Base-by-base conservation (phyloP, 2,888 invertebrate genomes). In the Ephialtes manifestator region DNA sequence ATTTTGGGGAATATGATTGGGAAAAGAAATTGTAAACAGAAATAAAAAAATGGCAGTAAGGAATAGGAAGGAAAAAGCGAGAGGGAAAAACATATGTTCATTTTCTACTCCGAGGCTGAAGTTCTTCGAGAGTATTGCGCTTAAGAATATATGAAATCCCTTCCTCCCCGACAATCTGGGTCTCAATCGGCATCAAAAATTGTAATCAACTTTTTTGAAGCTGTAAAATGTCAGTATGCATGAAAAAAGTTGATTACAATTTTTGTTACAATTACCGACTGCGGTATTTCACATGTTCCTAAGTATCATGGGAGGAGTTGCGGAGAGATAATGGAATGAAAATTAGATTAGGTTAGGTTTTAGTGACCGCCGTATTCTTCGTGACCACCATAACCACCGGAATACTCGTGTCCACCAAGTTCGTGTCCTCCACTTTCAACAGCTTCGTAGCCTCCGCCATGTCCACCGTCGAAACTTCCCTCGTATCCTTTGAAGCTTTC, bases 401-500 rank as follows among this genome's bases (percentile, higher is more conserved):
- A 89, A 39, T 88, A 87, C 46, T 87, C 87, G 60, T 78, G 81
- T 13, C 84, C 87, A 43, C 67, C 46, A 13, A n/a, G n/a, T 7
- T n/a, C 28, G 3, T n/a, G n/a, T n/a, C 3, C 31, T 11, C 13
- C 15, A 13, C 60, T 31, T 15, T 85, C 85, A 11, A 67, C 77
- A 11, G 68, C 75, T 18, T 86, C 88, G 51, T 80, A 84, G 48
- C 85, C 85, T 8, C 86, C 86, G 11, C 28, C 94, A 70, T 86
- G 86, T 28, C 94, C 95, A 87, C 95, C 94, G 88, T 94, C 95
- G 28, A 94, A 94, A 0, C 94, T 94, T 0, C 94, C 94, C 31
- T 60, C 80, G 28, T 88, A 84, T 35, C 89, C 91, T 46, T 91
- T 91, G 28, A 95, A 94, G 58, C 95, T 95, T 70, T 84, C 77